Base-by-base conservation (phyloP, 2,888 invertebrate genomes). In the Galeopsomyia nigrocyanea region DNA sequence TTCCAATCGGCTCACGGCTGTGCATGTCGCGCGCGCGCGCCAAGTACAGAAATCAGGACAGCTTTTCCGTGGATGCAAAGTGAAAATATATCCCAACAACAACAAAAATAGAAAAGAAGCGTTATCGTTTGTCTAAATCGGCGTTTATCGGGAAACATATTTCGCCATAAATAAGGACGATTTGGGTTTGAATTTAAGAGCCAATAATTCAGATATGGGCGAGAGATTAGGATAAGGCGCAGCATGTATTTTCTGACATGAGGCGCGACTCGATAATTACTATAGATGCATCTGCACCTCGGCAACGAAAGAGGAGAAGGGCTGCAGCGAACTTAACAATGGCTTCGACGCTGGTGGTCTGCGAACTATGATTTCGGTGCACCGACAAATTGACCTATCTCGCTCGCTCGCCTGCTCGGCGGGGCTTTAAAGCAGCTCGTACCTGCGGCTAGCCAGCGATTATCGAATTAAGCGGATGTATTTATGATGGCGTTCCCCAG, bases 301-400 rank as follows among this genome's bases (percentile, higher is more conserved):
- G 26, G 3, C 26, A 5, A 26, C 26, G 26, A 26, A 26, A 26
- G 26, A 5, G 26, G 3, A 26, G 26, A 26, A 2, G 2, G 26
- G 26, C 26, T 26, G 26, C 26, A 26, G 26, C 26, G 3, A 26
- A 26, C 26, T n/a, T n/a, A 26, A 26, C 26, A 26, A 26, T 5
- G 26, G 31, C 46, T 16, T 7, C 68, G 51, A 50, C 51, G 58
- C 31, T 39, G 73, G 69, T 69, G 68, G 69, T 69, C 68, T 17
- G 39, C 17, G 47, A 67, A 57, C 72, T 68, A 64, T 68, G 68
- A 68, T 68, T 73, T 63, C 57, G 72, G 73, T 71, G 73, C 77
- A 77, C 73, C 53, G 73, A 76, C 77, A 80, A 80, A 81, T 81
- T 81, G 80, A 79, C 78, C 80, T 68, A 77, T 79, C 80, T 65